Conservation (phyloP, 1,140 invertebrate species). For the Eupeodes corollae region DNA sequence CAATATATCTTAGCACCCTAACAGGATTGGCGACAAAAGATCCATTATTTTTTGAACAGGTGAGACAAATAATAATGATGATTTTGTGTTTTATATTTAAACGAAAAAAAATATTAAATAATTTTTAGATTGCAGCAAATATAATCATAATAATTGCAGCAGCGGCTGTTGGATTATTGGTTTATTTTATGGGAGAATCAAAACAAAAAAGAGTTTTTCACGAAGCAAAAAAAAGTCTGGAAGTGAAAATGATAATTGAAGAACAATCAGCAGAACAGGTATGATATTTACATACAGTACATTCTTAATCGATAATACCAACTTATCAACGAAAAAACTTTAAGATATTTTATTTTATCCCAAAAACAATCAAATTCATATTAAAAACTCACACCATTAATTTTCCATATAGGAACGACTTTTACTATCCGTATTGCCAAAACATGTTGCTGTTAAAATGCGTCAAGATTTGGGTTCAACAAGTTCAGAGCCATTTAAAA, state of each 20-base stretch:
- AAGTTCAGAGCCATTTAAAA: conserved; percentile 84
- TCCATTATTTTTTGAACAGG: conserved; percentile 40
- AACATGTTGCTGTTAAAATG: conserved; percentile 92
- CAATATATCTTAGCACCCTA: conserved; percentile 47
- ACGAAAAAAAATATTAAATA: conserved; percentile 7
- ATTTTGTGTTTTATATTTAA: not conserved
- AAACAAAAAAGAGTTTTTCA: conserved; percentile 80
- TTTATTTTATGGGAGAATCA: conserved; percentile 71
- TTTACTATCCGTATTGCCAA: conserved; percentile 80
- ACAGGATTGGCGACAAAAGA: conserved; percentile 40
- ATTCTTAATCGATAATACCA: too few relatives aligned
- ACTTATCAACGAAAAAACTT: too few relatives aligned
- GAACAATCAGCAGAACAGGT: conserved; percentile 87
- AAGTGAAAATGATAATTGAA: conserved; percentile 84
- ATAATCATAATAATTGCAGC: conserved; percentile 57
- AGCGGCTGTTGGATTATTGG: conserved; percentile 60
- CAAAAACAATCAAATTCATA: not conserved
- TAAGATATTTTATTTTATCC: too few relatives aligned
- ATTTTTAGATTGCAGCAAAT: conserved; percentile 44
- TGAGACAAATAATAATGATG: conserved; percentile 28
- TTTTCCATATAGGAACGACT: conserved; percentile 70
- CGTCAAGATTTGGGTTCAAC: conserved; percentile 78
- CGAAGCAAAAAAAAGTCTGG: conserved; percentile 81
- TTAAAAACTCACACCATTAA: not conserved
- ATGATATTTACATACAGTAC: conserved; percentile 12